Conservation (phyloP, 2,113 vertebrate species). For the Syngnathoides biaculeatus region DNA sequence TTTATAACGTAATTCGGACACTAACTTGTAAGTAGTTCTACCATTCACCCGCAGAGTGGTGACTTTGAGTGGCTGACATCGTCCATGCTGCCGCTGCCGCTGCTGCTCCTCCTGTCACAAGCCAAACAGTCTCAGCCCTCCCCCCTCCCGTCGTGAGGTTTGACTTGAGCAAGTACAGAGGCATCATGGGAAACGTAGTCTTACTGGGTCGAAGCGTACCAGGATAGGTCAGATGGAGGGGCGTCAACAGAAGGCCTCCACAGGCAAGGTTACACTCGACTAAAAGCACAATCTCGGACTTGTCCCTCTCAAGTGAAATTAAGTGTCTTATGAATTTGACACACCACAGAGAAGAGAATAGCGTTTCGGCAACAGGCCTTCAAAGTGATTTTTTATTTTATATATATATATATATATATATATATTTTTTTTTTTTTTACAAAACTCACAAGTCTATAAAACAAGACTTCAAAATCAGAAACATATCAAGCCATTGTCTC, state of each 20-base stretch:
- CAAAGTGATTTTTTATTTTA: too few species aligned
- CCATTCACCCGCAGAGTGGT: background rate
- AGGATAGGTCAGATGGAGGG: constrained; percentile 67
- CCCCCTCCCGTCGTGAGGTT: constrained; percentile 15
- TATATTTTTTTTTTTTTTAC: too few species aligned
- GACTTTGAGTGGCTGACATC: constrained; percentile 36
- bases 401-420: too few species aligned
- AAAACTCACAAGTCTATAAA: too few species aligned
- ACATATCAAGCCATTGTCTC: too few species aligned
- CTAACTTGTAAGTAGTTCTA: background rate
- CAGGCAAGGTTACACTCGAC: too few species aligned
- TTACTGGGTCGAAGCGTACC: background rate
- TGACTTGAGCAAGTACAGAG: constrained; percentile 41
- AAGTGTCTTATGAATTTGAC: background rate
- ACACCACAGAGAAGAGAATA: background rate
- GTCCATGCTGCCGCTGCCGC: constrained; percentile 35
- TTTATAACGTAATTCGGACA: background rate
- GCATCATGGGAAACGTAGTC: constrained; percentile 73
- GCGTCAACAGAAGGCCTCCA: constrained; percentile 37
- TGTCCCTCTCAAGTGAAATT: background rate
- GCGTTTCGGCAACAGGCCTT: too few species aligned
- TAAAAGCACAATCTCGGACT: too few species aligned
- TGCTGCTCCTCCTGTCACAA: constrained; percentile 23
- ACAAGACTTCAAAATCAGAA: too few species aligned
- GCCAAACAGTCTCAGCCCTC: background rate